phyloP scores from a whole-genome alignment of 1,140 invertebrate genomes.

The Oppia nitens region DNA sequence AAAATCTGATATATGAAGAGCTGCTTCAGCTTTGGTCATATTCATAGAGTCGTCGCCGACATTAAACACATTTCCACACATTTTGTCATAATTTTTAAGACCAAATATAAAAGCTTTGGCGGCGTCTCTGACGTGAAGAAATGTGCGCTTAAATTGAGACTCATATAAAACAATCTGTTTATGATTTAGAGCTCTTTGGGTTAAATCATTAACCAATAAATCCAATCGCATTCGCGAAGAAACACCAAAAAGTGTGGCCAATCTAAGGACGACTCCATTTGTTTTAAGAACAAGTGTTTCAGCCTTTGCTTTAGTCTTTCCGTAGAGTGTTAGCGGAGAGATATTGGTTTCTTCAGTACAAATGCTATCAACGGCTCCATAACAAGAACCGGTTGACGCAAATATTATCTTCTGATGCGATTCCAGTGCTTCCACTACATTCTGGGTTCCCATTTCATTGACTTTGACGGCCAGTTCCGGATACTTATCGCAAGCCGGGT shows the following conservation, averaged over 20 bases:
- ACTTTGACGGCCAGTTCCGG: constrained; percentile 18
- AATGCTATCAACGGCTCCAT: constrained; percentile 21
- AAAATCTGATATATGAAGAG: constrained; percentile 15
- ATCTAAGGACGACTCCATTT: constrained; percentile 20
- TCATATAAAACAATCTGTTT: constrained; percentile 21
- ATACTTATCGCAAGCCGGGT: constrained; percentile 24
- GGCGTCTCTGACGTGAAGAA: constrained; percentile 23
- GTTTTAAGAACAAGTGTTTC: constrained; percentile 18
- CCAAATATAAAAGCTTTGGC: constrained; percentile 22
- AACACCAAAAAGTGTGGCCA: constrained; percentile 24
- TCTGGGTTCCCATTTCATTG: constrained; percentile 20
- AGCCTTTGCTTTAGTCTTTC: constrained; percentile 21
- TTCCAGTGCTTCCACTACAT: constrained; percentile 17
- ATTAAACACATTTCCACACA: constrained; percentile 23
- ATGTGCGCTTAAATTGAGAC: constrained; percentile 21
- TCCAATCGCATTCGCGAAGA: constrained; percentile 24
- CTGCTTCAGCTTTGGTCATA: constrained; percentile 21
- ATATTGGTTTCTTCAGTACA: constrained; percentile 23
- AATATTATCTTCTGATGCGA: constrained; percentile 22
- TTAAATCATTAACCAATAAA: constrained; percentile 23
- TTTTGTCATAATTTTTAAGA: constrained; percentile 19
- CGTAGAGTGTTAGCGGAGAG: constrained; percentile 23
- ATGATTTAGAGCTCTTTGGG: constrained; percentile 16
- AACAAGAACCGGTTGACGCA: constrained; percentile 24
- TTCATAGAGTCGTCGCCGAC: constrained; percentile 24